Evolutionary conservation across 37 sponge, comb jelly and placozoan genomes (phyloP).

Genomic region (Theonella swinhoei): DNA sequence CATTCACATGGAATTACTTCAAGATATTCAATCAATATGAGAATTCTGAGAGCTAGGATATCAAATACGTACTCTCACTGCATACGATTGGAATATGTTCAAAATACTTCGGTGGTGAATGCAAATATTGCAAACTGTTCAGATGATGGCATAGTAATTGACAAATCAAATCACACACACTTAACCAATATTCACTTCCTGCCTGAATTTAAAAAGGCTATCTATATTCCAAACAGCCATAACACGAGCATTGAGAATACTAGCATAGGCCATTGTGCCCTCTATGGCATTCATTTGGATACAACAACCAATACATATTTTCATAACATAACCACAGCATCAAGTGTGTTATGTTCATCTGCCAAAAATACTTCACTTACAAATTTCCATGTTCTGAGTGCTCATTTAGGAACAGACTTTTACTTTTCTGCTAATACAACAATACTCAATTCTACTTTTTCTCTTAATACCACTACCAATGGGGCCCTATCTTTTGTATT

Average conservation of each 20-base stretch:
- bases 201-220: neutral
- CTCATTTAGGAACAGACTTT: neutral
- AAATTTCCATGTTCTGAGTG: neutral
- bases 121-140: neutral
- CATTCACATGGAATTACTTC: neutral
- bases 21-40: neutral
- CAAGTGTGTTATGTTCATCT: no score
- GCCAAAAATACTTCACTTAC: neutral
- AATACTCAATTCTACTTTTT: neutral
- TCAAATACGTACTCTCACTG: neutral
- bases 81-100: neutral
- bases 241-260: neutral
- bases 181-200: neutral
- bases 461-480: neutral
- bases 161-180: neutral
- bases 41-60: neutral
- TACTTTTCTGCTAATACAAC: neutral
- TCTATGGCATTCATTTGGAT: no score
- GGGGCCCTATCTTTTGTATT: neutral
- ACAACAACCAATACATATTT: no score
- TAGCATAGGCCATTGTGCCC: no score
- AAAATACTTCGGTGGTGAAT: neutral
- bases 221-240: neutral
- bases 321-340: no score
- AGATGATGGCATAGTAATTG: neutral